Conservation (phyloP, 2,113 vertebrate genomes). For the Micromys minutus region DNA sequence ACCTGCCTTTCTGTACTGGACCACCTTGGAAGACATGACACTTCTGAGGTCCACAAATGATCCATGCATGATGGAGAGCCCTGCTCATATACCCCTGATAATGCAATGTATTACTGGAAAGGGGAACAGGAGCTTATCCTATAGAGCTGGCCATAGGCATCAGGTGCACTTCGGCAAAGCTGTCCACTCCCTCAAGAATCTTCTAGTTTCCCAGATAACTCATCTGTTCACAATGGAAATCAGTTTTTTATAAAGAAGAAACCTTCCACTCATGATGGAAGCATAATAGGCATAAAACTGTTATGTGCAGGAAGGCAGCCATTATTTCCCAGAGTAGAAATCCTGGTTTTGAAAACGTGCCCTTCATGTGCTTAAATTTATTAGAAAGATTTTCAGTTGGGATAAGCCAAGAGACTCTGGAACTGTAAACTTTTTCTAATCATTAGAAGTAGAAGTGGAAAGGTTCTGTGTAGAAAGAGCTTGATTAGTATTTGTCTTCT, state of each 20-base stretch:
- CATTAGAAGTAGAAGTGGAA: constrained; percentile 47
- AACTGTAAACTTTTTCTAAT: constrained; percentile 60
- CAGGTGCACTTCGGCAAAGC: rapidly evolving
- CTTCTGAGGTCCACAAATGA: neutral
- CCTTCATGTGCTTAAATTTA: constrained; percentile 11
- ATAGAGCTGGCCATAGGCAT: neutral
- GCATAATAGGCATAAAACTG: neutral
- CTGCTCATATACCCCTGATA: neutral
- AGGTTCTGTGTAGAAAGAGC: constrained; percentile 53
- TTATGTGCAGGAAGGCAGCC: neutral
- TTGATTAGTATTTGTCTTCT: constrained; percentile 48
- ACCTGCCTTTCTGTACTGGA: neutral
- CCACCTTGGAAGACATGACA: neutral
- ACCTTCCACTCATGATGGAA: neutral
- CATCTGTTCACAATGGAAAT: neutral
- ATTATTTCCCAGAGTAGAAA: neutral
- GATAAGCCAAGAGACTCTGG: constrained; percentile 32
- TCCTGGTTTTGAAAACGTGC: neutral
- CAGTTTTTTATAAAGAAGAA: constrained; percentile 30
- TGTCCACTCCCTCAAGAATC: neutral
- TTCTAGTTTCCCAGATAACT: neutral
- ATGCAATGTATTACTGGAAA: no score
- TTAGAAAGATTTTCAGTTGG: constrained; percentile 43
- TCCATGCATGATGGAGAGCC: neutral
- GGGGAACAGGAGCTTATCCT: neutral